Evolutionary conservation across 1,140 invertebrate genomes (phyloP), one percentile per base, ranked within the genome.

Genomic region (Phenacoccus solenopsis): DNA sequence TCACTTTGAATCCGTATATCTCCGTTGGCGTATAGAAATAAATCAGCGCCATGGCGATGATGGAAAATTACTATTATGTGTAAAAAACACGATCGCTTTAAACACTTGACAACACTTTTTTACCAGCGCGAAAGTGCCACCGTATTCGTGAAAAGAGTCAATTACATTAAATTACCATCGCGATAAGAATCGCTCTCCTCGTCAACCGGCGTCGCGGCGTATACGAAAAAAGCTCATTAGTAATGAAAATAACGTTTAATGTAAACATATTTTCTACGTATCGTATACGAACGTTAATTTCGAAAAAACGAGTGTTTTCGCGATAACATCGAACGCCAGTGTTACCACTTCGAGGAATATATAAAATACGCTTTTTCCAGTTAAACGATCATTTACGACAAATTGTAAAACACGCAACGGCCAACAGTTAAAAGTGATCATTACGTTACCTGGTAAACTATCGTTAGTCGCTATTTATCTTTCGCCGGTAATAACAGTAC

Each of bases 211-310:
- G n/a, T n/a, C n/a, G n/a, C n/a, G n/a, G n/a, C n/a, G n/a, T n/a
- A n/a, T n/a, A 49, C 13, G 20, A 49, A 59, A 64, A 64, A 64
- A 64, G 59, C 59, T 64, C 59, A 27, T 64, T 64, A 64, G 59
- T 64, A 64, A 64, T 64, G 25, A 64, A 64, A 64, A 64, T 64
- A 64, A 64, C 59, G 59, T 64, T 64, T 64, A 64, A 64, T 64
- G 59, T 64, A 64, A 64, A 64, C 59, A 64, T 64, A 49, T 49
- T 49, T 49, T n/a, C 12, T 49, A 49, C 38, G 38, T 49, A 49
- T 64, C 3, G 59, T 27, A 10, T 64, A 25, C 59, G 22, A 64
- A 24, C 59, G 59, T 27, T 27, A 64, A 49, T 49, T 49, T 49
- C 16, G 59, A 64, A 64, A 64, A 64, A 64, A 64, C 59, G 21